Evolutionary conservation across 1,140 invertebrate genomes (phyloP), one percentile per base, ranked within the genome.

Genomic region (Calephelis nemesis): DNA sequence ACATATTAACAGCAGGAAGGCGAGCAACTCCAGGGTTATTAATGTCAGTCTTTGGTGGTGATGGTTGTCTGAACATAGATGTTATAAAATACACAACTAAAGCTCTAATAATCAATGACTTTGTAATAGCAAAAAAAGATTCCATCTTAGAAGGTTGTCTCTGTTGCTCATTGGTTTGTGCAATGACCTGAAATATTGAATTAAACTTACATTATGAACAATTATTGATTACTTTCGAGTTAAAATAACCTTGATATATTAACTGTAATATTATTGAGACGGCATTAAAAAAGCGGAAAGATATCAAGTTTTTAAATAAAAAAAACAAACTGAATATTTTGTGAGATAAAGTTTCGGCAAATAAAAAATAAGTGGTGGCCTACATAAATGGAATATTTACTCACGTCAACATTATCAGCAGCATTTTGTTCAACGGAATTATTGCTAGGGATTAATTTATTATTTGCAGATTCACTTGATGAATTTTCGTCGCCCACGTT

Each of bases 31-130:
- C 84, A 63, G 81, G 39, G 63, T 73, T 79, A 30, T 67, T 82
- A 40, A 86, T 77, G 68, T 91, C 88, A 62, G 91, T 80, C 72
- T 91, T 89, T 52, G 93, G 85, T 58, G 93, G 79, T 72, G 94
- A 85, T 4, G 95, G 93, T 75, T 94, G 92, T 72, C 96, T 94
- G 87, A 99, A 98, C 87, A 98, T 97, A 45, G 96, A 97, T 67
- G 96, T 97, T 10, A 99, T 96, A 76, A 98, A 97, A 91, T 99
- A 99, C 72, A 99, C 97, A 63, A 99, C 96, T 39, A 99, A 87
- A 54, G 96, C 97, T 77, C 98, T 93, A 62, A 98, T 93, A 58
- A 98, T 95, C 15, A 98, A 85, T 0, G 96, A 96, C 86, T 97
- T 97, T 5, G 94, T 94, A 63, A 97, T 94, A 1, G 96, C 94